Base-by-base conservation (phyloP, 1,140 invertebrate species). In the Drosophila rufa region DNA sequence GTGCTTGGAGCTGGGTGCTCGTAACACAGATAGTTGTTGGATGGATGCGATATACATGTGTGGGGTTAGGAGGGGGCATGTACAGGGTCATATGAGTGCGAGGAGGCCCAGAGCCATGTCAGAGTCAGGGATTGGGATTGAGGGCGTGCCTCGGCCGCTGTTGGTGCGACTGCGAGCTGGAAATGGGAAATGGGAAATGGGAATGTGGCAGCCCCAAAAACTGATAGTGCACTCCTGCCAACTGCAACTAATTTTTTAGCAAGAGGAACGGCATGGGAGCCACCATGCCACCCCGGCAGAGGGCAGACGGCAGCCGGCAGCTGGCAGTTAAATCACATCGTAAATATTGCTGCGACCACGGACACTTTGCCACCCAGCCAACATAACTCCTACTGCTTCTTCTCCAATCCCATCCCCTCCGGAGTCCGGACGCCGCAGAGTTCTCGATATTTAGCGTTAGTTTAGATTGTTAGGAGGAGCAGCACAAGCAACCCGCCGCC, bases 181-280 rank as follows among this genome's bases (percentile, higher is more conserved):
- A 8, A 17, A n/a, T 33, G 43, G n/a, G 51, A 19, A 19, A 19
- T 19, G 19, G 19, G 27, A 17, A 12, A 25, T 19, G 33, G 33
- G 9, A 36, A 12, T n/a, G 59, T 42, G 36, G 64, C 65, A 61
- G 50, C 50, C 78, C 78, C 64, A 82, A 79, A 82, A 82, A 82
- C 80, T 78, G 80, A 82, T 82, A 82, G 81, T 82, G 64, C 42
- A 50, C 62, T 55, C 30, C 69, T 58, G 70, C 79, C 64, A 74
- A 82, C 64, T 79, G 75, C 69, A 82, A 66, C 80, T 79, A 79
- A 82, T 82, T 82, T 82, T 79, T 82, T 82, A 50, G 56, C 30
- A 30, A 47, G 67, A 38, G 66, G 9, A 11, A 36, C 33, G 33
- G 8, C 33, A 33, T 8, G 8, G 78, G 60, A 53, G 27, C 57